phyloP scores from a whole-genome alignment of 2,113 vertebrate species.

The Bungarus multicinctus region DNA sequence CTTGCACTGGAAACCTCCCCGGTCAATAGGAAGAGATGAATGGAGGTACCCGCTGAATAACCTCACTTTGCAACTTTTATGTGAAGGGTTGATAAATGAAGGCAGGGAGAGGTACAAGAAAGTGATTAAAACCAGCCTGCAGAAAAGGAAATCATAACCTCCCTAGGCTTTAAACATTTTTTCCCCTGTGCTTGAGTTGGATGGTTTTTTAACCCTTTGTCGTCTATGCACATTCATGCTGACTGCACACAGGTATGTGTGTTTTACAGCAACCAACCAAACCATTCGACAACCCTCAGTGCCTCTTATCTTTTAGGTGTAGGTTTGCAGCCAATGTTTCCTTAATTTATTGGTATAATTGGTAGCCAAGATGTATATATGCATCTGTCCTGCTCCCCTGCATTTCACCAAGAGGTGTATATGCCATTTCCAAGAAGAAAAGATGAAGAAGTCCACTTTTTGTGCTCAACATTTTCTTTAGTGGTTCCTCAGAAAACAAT shows the following conservation, averaged over 20 bases:
- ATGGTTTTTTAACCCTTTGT: constrained; percentile 64
- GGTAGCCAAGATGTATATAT: background rate
- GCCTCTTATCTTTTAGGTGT: background rate
- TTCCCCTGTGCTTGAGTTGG: constrained; percentile 47
- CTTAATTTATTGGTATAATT: background rate
- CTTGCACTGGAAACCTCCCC: constrained; percentile 57
- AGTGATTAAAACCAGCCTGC: constrained; percentile 78
- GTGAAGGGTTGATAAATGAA: constrained; percentile 77
- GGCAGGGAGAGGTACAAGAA: constrained; percentile 70
- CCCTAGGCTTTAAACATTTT: constrained; percentile 53
- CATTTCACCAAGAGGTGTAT: background rate
- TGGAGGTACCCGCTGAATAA: constrained; percentile 69
- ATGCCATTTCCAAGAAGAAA: background rate
- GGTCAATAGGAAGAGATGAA: constrained; percentile 68
- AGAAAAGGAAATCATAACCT: constrained; percentile 63
- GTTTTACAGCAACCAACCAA: background rate
- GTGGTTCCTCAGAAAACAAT: background rate
- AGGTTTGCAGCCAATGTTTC: background rate
- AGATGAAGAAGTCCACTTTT: background rate
- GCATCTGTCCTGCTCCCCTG: background rate
- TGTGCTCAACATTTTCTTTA: background rate
- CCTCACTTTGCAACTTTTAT: constrained; percentile 75
- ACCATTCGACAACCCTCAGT: background rate
- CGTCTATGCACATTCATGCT: constrained; percentile 29
- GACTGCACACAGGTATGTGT: background rate